These are phyloP conservation scores for Chrysomallon squamiferum DNA, from an alignment of 1,140 invertebrate species.

Conservation along the genomic window DNA sequence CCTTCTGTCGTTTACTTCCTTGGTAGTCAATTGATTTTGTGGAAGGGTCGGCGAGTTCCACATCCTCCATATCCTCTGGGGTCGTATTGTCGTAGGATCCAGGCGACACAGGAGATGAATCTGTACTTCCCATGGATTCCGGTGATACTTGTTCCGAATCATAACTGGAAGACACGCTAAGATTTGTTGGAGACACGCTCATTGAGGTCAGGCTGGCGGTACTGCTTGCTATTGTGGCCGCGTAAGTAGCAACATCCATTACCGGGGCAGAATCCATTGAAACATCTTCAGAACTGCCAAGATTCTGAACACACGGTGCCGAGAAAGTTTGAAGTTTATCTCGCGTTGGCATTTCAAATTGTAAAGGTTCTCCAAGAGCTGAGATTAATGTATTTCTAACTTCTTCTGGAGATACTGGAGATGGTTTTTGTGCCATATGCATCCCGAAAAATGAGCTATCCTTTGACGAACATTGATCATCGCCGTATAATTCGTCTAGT, in stretches of 20 bases:
- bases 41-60: constrained; percentile 57
- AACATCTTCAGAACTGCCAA: constrained; percentile 1
- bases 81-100: constrained; percentile 48
- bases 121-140: constrained; percentile 40
- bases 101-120: constrained; percentile 52
- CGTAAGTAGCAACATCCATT: constrained; percentile 59
- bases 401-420: constrained; percentile 49
- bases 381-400: constrained; percentile 32
- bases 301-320: constrained; percentile 15
- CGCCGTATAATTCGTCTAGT: constrained; percentile 40
- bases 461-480: constrained; percentile 14
- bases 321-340: constrained; percentile 15
- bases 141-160: constrained; percentile 42
- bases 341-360: constrained; percentile 24
- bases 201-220: constrained; percentile 60
- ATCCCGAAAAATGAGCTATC: constrained; percentile 24
- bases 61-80: constrained; percentile 37
- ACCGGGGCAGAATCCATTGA: constrained; percentile 39
- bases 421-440: constrained; percentile 33
- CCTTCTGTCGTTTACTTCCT: constrained; percentile 58
- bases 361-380: constrained; percentile 28
- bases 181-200: constrained; percentile 58
- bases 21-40: constrained; percentile 61
- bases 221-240: constrained; percentile 60
- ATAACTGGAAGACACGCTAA: constrained; percentile 21